Base-by-base conservation (phyloP, 2,888 invertebrate species). In the Operophtera brumata region DNA sequence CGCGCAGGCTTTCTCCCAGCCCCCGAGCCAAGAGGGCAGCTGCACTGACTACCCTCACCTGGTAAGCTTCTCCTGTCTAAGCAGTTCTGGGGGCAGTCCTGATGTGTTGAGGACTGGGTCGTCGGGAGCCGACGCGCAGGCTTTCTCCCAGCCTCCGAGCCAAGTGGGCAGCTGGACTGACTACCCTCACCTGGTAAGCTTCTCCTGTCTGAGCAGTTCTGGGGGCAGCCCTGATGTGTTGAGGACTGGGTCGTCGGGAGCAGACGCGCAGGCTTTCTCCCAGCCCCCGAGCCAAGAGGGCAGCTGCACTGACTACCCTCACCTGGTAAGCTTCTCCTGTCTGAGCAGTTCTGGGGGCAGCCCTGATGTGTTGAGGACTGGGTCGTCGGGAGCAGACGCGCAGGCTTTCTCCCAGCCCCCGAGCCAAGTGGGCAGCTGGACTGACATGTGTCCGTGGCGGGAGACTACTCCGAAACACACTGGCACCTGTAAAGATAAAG, bases 401-500 rank as follows among this genome's bases (percentile, higher is more conserved):
- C 80, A 79, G 1, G 84, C 82, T 1, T 77, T 80, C 0, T 82
- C 73, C 82, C 82, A 84, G 13, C 80, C 75, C 8, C 92, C 93
- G 58, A 94, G 93, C 94, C 97, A 96, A 0, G 97, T 97, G 1
- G 98, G 98, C 54, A 99, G 90, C 80, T 97, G 92, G 3, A 98
- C 92, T 0, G 97, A 96, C 98, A 98, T 98, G 83, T 97, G 97
- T 0, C 97, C 97, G 66, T 96, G 96, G 75, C 97, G 96, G n/a
- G 99, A 99, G 8, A 99, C 92, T 46, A 99, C 95, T 1, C 99
- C 99, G 83, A 97, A 99, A 12, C 97, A 97, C 34, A 99, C 94
- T 11, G 99, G 98, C 0, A 93, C 92, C 93, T 36, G 13, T 6
- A 5, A 11, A 34, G n/a, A 11, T 6, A 43, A n/a, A 2, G 43